Evolutionary conservation across 92 coral and sea anemone genomes (phyloP), one percentile per base, ranked within the genome.

Genomic region (Galaxea fascicularis): DNA sequence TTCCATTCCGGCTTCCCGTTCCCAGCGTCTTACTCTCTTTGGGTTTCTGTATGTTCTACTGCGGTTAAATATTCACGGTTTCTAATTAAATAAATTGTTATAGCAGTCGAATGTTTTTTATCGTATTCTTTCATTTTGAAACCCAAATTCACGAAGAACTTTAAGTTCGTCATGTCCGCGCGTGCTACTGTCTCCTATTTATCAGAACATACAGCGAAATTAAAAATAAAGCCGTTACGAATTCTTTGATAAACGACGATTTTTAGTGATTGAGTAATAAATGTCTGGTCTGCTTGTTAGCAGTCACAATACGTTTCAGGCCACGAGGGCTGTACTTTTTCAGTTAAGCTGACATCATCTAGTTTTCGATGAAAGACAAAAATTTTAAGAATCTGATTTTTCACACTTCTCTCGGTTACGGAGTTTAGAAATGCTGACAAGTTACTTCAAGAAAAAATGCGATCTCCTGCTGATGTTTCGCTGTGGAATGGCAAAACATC

Each of bases 301-400:
- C 51, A 45, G 7, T 45, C 5, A 45, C 51, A 11, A 45, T 45
- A 45, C 11, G 51, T 45, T 45, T 45, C 11, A 45, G 51, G 51
- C 51, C 51, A 45, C 5, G 11, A 45, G 11, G 51, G 26, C 28
- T 22, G 26, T 60, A 28, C 21, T 0, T 20, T 28, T 60, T 60
- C 66, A 60, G 25, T n/a, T 16, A 18, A 22, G 25, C 11, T 60
- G 66, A 60, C 66, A 60, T 20, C 22, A 20, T 60, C 28, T 20
- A 20, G 26, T 26, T 60, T 60, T 60, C 27, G 66, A 60, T 60
- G 31, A 60, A 26, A 60, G n/a, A 21, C 27, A 60, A 60, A 27
- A 60, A 60, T 60, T 60, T 27, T 27, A 60, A 22, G 65, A 60
- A 60, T 60, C 66, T 60, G 66, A 60, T 8, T 60, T 60, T n/a